Conservation (phyloP, 2,888 invertebrate genomes). For the Meliscaeva auricollis region DNA sequence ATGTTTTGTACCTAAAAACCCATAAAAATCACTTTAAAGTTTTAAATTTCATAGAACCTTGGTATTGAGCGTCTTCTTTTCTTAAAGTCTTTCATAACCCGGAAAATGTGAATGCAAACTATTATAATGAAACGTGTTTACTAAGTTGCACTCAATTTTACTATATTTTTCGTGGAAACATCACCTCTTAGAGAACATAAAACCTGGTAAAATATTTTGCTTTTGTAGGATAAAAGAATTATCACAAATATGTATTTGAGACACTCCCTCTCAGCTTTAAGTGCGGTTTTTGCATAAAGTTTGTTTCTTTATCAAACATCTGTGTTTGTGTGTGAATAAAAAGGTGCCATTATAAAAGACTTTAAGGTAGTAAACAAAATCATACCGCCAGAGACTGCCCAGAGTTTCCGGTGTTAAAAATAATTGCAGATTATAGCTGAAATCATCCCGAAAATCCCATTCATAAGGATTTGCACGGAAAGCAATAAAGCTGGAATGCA, state of each 20-base stretch:
- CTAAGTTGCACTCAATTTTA: not conserved
- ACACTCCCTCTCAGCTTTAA: slow-evolving; percentile 2
- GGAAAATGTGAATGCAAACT: not conserved
- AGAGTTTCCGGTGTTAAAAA: slow-evolving; percentile 62
- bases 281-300: slow-evolving; percentile 2
- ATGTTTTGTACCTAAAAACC: too few relatives aligned
- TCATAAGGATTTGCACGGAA: slow-evolving; percentile 66
- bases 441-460: slow-evolving; percentile 67
- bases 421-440: slow-evolving; percentile 67
- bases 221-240: slow-evolving; percentile 1
- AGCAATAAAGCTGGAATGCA: slow-evolving; percentile 58
- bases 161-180: not conserved
- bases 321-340: not conserved
- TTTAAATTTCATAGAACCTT: too few relatives aligned
- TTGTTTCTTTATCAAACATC: not conserved
- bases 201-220: slow-evolving; percentile 1
- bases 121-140: not conserved
- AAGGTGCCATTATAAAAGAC: not conserved
- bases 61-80: not conserved
- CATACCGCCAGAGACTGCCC: not conserved
- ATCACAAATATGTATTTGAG: not conserved
- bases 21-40: too few relatives aligned
- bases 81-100: not conserved
- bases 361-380: slow-evolving; percentile 49
- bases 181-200: too few relatives aligned